Evolutionary conservation across 2,797 vertebrate genomes (phyloP), one percentile per base, ranked within the genome.

Genomic region (Sitta carolinensis): DNA sequence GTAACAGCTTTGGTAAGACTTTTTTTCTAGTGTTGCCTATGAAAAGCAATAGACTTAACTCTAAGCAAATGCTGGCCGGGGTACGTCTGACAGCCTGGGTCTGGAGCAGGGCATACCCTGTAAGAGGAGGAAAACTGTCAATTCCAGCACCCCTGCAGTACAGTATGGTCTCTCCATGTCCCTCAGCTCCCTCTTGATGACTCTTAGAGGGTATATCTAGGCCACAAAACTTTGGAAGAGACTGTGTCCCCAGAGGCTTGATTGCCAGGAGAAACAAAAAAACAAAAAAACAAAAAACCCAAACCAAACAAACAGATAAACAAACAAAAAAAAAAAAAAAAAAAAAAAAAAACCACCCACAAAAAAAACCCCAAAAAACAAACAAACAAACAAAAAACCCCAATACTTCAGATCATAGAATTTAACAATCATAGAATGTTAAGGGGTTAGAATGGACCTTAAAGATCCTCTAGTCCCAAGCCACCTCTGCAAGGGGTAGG

Each of bases 131-230:
- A 92, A 43, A 84, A n/a, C 64, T 63, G 52, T 48, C 43, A n/a
- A 8, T 64, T 70, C 48, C n/a, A 58, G 59, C 5, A 11, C 25
- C 25, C 12, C 36, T 52, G 50, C 10, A 22, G 42, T 36, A 52
- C 16, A 3, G 8, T 18, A 4, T 12, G 23, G 57, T n/a, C 50
- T 29, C n/a, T 42, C 34, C 45, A 19, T 0, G 0, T 23, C 30
- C 8, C 16, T 74, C 11, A 7, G 25, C 30, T 80, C 15, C 32
- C 38, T 82, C 58, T 52, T 29, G 32, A 22, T 36, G 81, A 26
- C 29, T 74, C 9, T 42, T 55, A 16, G 48, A 51, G 30, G 15
- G 9, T 51, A 7, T 40, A 10, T 38, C 42, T 58, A 36, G 75
- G 38, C 32, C 59, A 67, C 42, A 79, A 55, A 5, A 16, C 8